Evolutionary conservation across 2,888 invertebrate genomes (phyloP).

Genomic region (Strigamia transsilvanica): DNA sequence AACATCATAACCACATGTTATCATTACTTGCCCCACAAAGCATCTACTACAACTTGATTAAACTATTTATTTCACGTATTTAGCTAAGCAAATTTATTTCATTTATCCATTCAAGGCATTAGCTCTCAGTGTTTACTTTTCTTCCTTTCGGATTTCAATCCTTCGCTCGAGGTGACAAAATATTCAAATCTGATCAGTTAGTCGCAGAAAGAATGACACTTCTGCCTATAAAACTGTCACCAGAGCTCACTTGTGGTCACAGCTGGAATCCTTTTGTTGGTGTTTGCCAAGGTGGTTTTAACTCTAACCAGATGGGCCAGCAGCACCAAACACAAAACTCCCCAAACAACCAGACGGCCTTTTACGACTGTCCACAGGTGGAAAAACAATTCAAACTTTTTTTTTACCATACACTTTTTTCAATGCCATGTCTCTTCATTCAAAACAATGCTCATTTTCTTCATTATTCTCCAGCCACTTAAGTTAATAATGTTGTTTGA

Average conservation of each 20-base stretch:
- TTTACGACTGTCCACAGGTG: constrained; percentile 30
- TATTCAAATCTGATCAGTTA: constrained; percentile 27
- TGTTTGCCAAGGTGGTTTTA: constrained; percentile 38
- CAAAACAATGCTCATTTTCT: no score
- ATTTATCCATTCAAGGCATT: no score
- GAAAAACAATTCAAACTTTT: constrained; percentile 7
- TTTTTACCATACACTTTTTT: background rate
- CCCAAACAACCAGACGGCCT: background rate
- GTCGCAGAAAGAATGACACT: constrained; percentile 22
- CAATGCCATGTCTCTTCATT: background rate
- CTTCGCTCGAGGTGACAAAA: constrained; percentile 3
- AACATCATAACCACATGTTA: constrained; percentile 3
- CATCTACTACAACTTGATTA: background rate
- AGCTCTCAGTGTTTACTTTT: background rate
- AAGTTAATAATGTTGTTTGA: background rate
- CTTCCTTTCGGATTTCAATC: background rate
- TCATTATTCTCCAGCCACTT: background rate
- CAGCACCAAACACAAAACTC: constrained; percentile 31
- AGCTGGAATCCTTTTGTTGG: constrained; percentile 38
- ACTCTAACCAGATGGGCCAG: constrained; percentile 30
- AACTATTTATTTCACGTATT: background rate
- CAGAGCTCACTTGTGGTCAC: constrained; percentile 38
- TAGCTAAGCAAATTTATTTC: no score
- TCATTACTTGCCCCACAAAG: background rate
- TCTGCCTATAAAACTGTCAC: constrained; percentile 35